phyloP scores from a whole-genome alignment of 92 coral and sea anemone genomes.

The Montipora capitata region DNA sequence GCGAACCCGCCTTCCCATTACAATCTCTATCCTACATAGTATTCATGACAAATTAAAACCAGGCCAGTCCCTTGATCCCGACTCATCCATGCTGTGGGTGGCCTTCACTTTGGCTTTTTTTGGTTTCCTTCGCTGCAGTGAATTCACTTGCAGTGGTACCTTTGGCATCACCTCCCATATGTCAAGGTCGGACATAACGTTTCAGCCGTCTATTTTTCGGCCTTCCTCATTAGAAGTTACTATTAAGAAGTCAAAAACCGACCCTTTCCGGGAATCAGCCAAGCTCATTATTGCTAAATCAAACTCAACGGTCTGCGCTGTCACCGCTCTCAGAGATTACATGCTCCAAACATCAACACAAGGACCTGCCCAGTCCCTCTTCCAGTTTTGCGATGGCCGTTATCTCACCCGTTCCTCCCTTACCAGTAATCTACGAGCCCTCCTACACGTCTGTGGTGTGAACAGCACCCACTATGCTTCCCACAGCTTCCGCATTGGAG shows the following conservation, averaged over 20 bases:
- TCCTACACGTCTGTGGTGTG: not conserved
- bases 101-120: not conserved
- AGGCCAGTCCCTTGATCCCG: not conserved
- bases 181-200: not conserved
- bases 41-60: not conserved
- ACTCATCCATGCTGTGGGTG: slow-evolving; percentile 8
- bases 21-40: not conserved
- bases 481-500: slow-evolving; percentile 10
- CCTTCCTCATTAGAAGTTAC: not conserved
- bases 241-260: not conserved
- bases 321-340: not conserved
- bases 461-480: not conserved
- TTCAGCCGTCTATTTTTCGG: not conserved
- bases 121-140: not conserved
- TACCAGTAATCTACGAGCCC: not conserved
- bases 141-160: not conserved
- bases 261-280: slow-evolving; percentile 20
- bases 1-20: not conserved
- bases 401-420: not conserved
- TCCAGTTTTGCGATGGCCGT: not conserved
- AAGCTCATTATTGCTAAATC: slow-evolving; percentile 10
- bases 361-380: not conserved
- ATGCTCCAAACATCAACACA: not conserved
- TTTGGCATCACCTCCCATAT: not conserved
- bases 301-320: not conserved